Conservation (phyloP, 2,797 vertebrate genomes). For the Notolepis coatsorum region DNA sequence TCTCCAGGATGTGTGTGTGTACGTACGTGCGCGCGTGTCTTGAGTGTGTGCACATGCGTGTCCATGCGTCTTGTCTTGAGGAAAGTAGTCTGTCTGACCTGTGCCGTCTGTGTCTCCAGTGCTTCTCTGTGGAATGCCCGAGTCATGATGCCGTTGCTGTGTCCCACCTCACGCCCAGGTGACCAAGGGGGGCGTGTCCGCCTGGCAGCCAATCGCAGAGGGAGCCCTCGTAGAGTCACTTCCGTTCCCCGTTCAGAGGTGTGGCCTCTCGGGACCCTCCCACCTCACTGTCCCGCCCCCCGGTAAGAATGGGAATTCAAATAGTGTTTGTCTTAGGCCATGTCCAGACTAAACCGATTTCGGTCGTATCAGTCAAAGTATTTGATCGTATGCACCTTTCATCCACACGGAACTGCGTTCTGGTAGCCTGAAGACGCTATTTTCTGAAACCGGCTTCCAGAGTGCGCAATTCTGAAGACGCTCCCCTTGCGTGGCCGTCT, state of each 20-base stretch:
- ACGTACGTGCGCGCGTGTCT: background rate
- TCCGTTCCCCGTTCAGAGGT: conserved; percentile 55
- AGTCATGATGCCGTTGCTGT: conserved; percentile 74
- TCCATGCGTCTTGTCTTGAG: background rate
- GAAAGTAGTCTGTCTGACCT: background rate
- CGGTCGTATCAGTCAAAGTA: too few species aligned
- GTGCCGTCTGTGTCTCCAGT: conserved; percentile 40
- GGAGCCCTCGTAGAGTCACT: conserved; percentile 63
- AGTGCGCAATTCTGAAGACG: too few species aligned
- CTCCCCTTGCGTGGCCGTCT: too few species aligned
- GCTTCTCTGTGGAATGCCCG: conserved; percentile 72
- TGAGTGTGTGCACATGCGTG: background rate
- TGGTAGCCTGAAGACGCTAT: too few species aligned
- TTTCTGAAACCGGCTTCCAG: too few species aligned
- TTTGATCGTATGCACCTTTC: too few species aligned
- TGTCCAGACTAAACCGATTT: too few species aligned
- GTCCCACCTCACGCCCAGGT: conserved; percentile 64
- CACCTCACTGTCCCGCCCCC: conserved; percentile 72
- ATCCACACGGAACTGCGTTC: too few species aligned
- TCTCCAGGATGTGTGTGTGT: background rate
- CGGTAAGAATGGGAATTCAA: conserved; percentile 31
- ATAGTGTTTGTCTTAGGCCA: too few species aligned
- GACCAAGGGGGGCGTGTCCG: conserved; percentile 70
- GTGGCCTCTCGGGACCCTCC: conserved; percentile 47
- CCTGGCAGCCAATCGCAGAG: conserved; percentile 67